phyloP scores from a whole-genome alignment of 2,888 invertebrate species.

The Drosophila niveifrons region DNA sequence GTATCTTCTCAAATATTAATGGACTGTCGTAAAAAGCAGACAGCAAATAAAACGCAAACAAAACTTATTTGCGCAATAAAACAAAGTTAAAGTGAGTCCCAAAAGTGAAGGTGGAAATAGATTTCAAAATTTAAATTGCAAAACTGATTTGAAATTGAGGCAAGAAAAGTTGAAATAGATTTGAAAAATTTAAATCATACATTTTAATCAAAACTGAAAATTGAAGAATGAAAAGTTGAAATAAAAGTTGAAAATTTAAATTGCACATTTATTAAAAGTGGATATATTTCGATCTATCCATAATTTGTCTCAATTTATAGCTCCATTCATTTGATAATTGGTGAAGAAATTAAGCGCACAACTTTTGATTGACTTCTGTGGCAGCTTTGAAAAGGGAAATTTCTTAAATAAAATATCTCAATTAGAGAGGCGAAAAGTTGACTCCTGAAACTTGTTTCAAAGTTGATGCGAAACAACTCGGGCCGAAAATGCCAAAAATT shows the following conservation, averaged over 20 bases:
- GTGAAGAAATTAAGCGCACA: too few relatives aligned
- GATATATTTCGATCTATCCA: too few relatives aligned
- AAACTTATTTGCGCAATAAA: not conserved
- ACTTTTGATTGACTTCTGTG: too few relatives aligned
- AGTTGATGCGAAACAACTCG: constrained; percentile 13
- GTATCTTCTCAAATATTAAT: not conserved
- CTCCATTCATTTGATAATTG: too few relatives aligned
- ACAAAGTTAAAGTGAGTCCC: not conserved
- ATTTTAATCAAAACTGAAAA: too few relatives aligned
- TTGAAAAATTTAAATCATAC: too few relatives aligned
- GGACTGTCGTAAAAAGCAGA: not conserved
- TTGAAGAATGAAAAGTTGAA: not conserved
- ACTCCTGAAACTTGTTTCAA: constrained; percentile 21
- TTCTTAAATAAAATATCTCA: constrained; percentile 14
- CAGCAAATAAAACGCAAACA: constrained; percentile 1
- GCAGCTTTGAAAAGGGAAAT: constrained; percentile 12
- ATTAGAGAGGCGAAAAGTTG: constrained; percentile 3
- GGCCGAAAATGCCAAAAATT: constrained; percentile 9
- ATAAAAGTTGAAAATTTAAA: too few relatives aligned
- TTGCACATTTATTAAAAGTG: too few relatives aligned
- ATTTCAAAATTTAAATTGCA: not conserved
- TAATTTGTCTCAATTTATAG: too few relatives aligned
- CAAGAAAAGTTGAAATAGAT: too few relatives aligned
- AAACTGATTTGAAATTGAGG: not conserved
- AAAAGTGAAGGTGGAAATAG: not conserved